Percentiles rank a stretch among this genome's conserved stretches.
Conservation (phyloP, 2,797 vertebrate species). For the Lutjanus campechanus region DNA sequence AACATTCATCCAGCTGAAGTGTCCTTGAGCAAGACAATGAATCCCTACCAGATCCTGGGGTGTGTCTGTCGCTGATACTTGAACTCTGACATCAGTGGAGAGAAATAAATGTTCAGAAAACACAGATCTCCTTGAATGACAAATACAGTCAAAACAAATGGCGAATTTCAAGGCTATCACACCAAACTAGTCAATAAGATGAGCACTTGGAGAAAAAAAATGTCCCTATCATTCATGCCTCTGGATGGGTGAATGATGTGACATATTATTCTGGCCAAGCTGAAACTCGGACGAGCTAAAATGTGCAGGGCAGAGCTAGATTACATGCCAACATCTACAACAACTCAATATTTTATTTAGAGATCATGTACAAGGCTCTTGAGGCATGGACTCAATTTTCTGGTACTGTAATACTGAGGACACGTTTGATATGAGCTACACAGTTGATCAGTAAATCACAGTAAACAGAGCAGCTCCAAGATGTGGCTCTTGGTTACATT, state of each 20-base stretch:
- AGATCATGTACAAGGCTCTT: slow-evolving; percentile 35
- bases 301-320: slow-evolving; percentile 35
- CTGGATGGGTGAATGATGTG: background rate
- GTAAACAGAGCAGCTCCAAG: slow-evolving; percentile 39
- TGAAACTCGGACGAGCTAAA: slow-evolving; percentile 21
- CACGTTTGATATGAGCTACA: slow-evolving; percentile 35
- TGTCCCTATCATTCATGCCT: slow-evolving; percentile 9
- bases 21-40: slow-evolving; percentile 61
- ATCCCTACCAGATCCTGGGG: slow-evolving; percentile 23
- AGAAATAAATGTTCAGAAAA: slow-evolving; percentile 52
- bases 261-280: slow-evolving; percentile 9
- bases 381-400: slow-evolving; percentile 52
- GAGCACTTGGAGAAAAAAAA: slow-evolving; percentile 16
- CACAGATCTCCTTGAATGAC: slow-evolving; percentile 35
- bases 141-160: slow-evolving; percentile 31
- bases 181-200: slow-evolving; percentile 16
- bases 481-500: slow-evolving; percentile 38
- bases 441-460: slow-evolving; percentile 45
- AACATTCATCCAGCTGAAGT: slow-evolving; percentile 42
- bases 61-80: slow-evolving; percentile 38
- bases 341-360: slow-evolving; percentile 56
- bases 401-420: slow-evolving; percentile 43
- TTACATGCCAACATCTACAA: slow-evolving; percentile 35
- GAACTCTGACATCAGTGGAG: slow-evolving; percentile 43
- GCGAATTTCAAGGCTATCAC: slow-evolving; percentile 43